Base-by-base conservation (phyloP, 2,888 invertebrate genomes). In the Anoplius nigerrimus region DNA sequence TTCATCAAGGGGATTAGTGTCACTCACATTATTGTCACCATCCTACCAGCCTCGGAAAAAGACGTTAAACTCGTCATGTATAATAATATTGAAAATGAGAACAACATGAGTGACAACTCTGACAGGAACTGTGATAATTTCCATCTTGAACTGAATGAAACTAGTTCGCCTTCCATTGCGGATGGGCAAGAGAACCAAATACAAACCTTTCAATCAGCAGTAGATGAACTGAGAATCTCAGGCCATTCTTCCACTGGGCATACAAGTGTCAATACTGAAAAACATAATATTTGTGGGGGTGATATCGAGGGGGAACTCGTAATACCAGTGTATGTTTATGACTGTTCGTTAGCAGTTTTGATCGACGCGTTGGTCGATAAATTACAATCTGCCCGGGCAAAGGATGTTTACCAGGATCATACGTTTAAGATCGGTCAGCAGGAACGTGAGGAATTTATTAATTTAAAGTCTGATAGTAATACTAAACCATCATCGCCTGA, bases 241-340 rank as follows among this genome's bases (percentile, higher is more conserved):
- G 80, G 75, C 63, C 76, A 76, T 8, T 80, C 80, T 4, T 74
- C 74, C 3, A 76, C 79, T 0, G 54, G 67, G 8, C 75, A 71
- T 8, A 76, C 73, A 57, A 74, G 76, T 0, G 71, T 74, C 13
- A 83, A 82, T 61, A 66, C 63, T 15, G 73, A 79, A 22, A 48
- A 45, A 20, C 63, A 71, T 5, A 78, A 75, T 21, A 61, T 74
- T 54, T 61, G 72, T n/a, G 59, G 73, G 1, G 67, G 66, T 6
- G 78, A 76, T 48, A 68, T 65, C 4, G 83, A 83, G 45, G 78
- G 78, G 0, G 79, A 80, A 4, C 74, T 90, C 27, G 86, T 90
- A 20, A 84, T 92, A 48, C 94, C 94, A 0, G 87, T 94, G 63
- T 94, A 93, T 81, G 90, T 93, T n/a, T 94, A 93, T 81, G 93